Conservation (phyloP, 1,140 invertebrate genomes). For the Calliopsis andreniformis region DNA sequence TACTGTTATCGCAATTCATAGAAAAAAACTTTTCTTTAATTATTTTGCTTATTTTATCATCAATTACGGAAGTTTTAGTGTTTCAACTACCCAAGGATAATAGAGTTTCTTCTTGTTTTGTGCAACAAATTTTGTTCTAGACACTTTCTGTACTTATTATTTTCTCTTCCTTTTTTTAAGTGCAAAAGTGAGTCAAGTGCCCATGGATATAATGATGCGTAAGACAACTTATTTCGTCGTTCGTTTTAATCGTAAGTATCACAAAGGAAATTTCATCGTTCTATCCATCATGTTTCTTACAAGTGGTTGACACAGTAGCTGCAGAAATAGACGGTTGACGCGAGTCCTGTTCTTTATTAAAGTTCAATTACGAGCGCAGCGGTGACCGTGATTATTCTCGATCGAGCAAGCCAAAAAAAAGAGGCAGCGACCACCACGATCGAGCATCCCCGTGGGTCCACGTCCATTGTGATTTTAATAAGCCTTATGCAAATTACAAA, state of each 20-base stretch:
- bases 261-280: background rate
- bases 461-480: conserved; percentile 72
- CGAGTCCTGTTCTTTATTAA: conserved; percentile 27
- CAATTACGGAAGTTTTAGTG: background rate
- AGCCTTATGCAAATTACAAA: conserved; percentile 76
- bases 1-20: background rate
- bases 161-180: background rate
- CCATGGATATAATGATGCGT: conserved; percentile 31
- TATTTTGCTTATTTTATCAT: background rate
- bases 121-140: background rate
- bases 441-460: conserved; percentile 48
- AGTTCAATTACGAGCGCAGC: conserved; percentile 37
- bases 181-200: conserved; percentile 10
- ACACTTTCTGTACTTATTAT: background rate
- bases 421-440: conserved; percentile 34
- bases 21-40: background rate
- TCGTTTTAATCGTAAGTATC: conserved; percentile 22
- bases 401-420: conserved; percentile 34
- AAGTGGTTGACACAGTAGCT: background rate
- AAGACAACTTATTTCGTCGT: background rate
- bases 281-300: background rate
- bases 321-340: background rate
- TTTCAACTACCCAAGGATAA: background rate
- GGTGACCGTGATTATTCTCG: conserved; percentile 42
- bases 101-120: background rate